Base-by-base conservation (phyloP, 2,113 vertebrate species). In the Boleophthalmus pectinirostris region DNA sequence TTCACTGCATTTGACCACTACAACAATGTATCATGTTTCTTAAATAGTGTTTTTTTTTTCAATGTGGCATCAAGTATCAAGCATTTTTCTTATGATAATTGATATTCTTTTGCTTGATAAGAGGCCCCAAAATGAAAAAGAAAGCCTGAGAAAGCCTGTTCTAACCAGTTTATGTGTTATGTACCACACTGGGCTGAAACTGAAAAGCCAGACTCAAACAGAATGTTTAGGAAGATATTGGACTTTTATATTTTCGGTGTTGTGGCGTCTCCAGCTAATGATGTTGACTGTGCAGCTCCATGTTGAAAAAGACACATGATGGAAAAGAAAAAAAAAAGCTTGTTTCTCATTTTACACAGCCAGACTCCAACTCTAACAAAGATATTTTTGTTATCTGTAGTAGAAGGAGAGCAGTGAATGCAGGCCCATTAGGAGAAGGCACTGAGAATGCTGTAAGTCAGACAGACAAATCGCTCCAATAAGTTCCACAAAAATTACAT, bases 281-380 rank as follows among this genome's bases (percentile, higher is more conserved):
- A 21, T 54, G 51, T 54, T 54, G 51, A 54, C 51, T n/a, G 51
- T n/a, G 51, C 20, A 21, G 51, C 20, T 54, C n/a, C 51, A 54
- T 54, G 51, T 54, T 54, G 51, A 54, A 54, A 54, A 54, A 54
- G 51, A 21, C 20, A 21, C 20, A 21, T 21, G 51, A 54, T 21
- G 51, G 51, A 53, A 49, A 56, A 38, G 54, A 69, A 81, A 82
- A 38, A 82, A 38, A 43, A 68, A 60, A 79, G 72, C 15, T 64
- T 66, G 33, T 18, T 16, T 13, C 18, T 18, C 53, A 46, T 75
- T n/a, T 60, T 5, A 60, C 43, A 74, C 47, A 72, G 21, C 53
- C 51, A 72, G 35, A 29, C 58, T 61, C 25, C 24, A 7, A 61
- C 24, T 12, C 33, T 38, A 18, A 64, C 33, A 64, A 13, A 69